Conservation (phyloP, 1,140 invertebrate genomes). For the Rhizoglyphus robini region DNA sequence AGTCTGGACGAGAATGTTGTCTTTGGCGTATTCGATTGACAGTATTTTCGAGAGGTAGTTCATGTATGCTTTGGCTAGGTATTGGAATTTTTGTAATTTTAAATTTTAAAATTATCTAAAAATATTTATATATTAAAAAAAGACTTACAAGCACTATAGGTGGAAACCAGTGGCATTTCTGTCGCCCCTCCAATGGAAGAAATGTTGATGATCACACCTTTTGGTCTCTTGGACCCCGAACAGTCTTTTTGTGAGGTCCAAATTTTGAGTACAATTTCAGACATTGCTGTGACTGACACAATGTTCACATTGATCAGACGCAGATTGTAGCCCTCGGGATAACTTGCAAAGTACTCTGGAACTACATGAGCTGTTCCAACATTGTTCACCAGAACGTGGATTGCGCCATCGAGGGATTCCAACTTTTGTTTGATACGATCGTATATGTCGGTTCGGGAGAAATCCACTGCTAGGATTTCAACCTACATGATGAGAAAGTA, state of each 20-base stretch:
- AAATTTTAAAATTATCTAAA: slow-evolving; percentile 59
- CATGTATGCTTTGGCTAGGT: slow-evolving; percentile 75
- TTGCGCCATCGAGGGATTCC: slow-evolving; percentile 32
- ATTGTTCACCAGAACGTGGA: slow-evolving; percentile 17
- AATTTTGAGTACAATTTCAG: neutral
- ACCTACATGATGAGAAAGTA: too few species aligned
- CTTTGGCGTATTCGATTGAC: slow-evolving; percentile 54
- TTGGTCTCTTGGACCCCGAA: slow-evolving; percentile 14
- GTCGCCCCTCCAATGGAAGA: slow-evolving; percentile 46
- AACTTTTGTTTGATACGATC: neutral
- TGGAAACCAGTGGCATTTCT: slow-evolving; percentile 64
- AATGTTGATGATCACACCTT: slow-evolving; percentile 21
- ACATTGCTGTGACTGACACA: neutral
- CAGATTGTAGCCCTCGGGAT: neutral
- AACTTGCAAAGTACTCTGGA: slow-evolving; percentile 15
- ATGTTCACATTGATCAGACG: neutral
- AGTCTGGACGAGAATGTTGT: slow-evolving; percentile 60
- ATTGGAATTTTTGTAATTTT: slow-evolving; percentile 66
- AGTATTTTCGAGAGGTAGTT: slow-evolving; percentile 70
- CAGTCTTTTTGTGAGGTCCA: slow-evolving; percentile 26
- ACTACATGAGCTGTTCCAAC: slow-evolving; percentile 15
- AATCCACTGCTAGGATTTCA: slow-evolving; percentile 12
- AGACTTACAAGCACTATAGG: slow-evolving; percentile 67
- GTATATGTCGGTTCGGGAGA: slow-evolving; percentile 14
- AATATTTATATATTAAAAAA: slow-evolving; percentile 82